These are phyloP conservation scores for Paradoxurus hermaphroditus DNA, from an alignment of 2,113 vertebrate genomes.

Conservation along the genomic window DNA sequence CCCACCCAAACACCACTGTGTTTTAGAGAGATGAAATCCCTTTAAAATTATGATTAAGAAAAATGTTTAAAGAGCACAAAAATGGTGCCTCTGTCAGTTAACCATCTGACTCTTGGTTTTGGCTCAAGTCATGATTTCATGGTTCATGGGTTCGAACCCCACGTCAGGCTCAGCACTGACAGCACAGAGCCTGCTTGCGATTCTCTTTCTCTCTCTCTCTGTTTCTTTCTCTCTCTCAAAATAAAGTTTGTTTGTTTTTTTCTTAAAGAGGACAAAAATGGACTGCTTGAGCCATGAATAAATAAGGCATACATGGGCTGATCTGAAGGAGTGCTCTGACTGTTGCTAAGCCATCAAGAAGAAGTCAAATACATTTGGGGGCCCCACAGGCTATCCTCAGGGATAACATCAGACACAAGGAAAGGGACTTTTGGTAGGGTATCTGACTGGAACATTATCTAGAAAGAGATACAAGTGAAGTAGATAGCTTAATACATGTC, in stretches of 20 bases:
- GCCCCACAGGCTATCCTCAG: background rate
- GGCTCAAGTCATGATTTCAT: too few species aligned
- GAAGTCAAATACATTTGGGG: background rate
- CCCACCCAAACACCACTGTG: background rate
- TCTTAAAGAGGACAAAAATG: background rate
- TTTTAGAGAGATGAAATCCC: background rate
- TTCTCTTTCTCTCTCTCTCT: too few species aligned
- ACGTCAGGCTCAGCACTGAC: too few species aligned
- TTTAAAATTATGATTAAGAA: background rate
- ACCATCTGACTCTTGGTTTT: too few species aligned
- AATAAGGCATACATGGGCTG: background rate
- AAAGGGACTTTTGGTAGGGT: background rate
- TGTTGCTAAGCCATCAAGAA: background rate
- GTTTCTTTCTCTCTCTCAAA: too few species aligned
- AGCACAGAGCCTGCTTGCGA: too few species aligned
- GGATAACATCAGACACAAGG: background rate
- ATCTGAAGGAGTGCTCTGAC: background rate
- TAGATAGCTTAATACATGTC: background rate
- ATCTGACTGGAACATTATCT: background rate
- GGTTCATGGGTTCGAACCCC: too few species aligned
- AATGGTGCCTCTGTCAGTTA: too few species aligned
- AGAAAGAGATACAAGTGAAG: background rate
- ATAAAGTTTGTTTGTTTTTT: too few species aligned
- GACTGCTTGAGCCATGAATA: background rate
- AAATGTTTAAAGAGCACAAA: background rate